Percentiles rank a stretch among this genome's conserved stretches.
Conservation (phyloP, 2,888 invertebrate species). For the Pseudeuparius sepicola region DNA sequence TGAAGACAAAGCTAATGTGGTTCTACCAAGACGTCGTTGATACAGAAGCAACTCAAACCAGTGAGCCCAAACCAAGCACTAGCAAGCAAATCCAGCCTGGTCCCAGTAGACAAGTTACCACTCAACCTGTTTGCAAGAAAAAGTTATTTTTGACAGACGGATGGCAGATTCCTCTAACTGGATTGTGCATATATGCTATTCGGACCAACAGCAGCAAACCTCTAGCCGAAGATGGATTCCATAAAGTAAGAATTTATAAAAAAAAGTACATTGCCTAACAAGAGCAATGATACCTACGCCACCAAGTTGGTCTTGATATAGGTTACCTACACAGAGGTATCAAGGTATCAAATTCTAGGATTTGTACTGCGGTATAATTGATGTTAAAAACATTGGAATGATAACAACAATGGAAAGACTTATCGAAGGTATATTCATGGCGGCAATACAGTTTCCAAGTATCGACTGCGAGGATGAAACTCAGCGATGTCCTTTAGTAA, state of each 20-base stretch:
- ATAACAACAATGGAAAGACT: conserved; percentile 79
- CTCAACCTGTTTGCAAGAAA: conserved; percentile 47
- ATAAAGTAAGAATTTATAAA: conserved; percentile 51
- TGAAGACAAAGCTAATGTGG: conserved; percentile 75
- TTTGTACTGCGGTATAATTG: conserved; percentile 65
- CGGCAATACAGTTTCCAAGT: conserved; percentile 71
- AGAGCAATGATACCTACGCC: too few species aligned
- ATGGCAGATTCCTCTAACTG: conserved; percentile 68
- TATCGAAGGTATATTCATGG: conserved; percentile 84
- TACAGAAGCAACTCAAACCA: conserved; percentile 45
- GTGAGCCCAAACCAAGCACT: conserved; percentile 29
- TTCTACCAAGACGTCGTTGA: conserved; percentile 80
- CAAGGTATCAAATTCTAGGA: conserved; percentile 29
- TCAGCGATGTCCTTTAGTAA: conserved; percentile 64
- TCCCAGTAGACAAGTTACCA: conserved; percentile 34
- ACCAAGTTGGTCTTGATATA: too few species aligned
- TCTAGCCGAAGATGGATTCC: conserved; percentile 80
- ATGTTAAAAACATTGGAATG: conserved; percentile 64
- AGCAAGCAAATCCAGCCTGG: conserved; percentile 27
- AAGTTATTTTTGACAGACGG: conserved; percentile 77
- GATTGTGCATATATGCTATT: conserved; percentile 75
- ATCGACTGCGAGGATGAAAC: conserved; percentile 71
- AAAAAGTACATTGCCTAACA: too few species aligned
- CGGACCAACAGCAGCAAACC: conserved; percentile 72
- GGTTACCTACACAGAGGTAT: too few species aligned